Conservation (phyloP, 2,797 vertebrate genomes). For the Scomberomorus guttatus region DNA sequence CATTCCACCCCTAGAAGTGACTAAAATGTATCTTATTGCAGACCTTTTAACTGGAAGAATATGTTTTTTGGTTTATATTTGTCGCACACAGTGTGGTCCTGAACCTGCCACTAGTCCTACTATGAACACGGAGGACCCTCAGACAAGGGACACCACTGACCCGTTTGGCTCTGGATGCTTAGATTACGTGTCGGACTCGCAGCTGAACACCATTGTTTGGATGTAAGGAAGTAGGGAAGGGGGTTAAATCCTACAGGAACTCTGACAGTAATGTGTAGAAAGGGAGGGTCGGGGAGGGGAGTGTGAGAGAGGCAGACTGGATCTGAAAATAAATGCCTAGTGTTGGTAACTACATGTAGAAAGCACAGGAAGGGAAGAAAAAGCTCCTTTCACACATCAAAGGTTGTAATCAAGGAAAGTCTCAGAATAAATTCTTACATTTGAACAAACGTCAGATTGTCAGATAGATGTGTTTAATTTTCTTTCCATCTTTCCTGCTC, state of each 20-base stretch:
- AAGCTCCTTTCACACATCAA: not conserved
- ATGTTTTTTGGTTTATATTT: not conserved
- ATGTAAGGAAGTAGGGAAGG: constrained; percentile 70
- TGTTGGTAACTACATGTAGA: too few relatives aligned
- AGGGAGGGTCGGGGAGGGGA: not conserved
- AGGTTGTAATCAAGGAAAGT: not conserved
- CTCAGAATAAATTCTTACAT: not conserved
- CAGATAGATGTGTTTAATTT: not conserved
- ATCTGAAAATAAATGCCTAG: not conserved
- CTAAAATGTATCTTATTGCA: not conserved
- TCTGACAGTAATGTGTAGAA: not conserved
- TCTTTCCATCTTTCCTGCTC: not conserved
- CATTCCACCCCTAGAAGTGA: not conserved
- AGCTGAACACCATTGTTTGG: constrained; percentile 77
- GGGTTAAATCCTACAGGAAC: not conserved
- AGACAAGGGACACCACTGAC: constrained; percentile 17
- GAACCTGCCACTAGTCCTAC: constrained; percentile 8
- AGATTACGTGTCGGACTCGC: constrained; percentile 80
- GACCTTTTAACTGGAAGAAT: not conserved
- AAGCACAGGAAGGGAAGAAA: not conserved
- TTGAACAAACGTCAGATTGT: not conserved
- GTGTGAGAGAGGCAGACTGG: not conserved
- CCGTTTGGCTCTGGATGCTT: constrained; percentile 38
- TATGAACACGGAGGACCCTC: constrained; percentile 3
- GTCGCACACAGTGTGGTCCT: constrained; percentile 44